phyloP scores from a whole-genome alignment of 2,113 vertebrate species.

The Cottus gobio region DNA sequence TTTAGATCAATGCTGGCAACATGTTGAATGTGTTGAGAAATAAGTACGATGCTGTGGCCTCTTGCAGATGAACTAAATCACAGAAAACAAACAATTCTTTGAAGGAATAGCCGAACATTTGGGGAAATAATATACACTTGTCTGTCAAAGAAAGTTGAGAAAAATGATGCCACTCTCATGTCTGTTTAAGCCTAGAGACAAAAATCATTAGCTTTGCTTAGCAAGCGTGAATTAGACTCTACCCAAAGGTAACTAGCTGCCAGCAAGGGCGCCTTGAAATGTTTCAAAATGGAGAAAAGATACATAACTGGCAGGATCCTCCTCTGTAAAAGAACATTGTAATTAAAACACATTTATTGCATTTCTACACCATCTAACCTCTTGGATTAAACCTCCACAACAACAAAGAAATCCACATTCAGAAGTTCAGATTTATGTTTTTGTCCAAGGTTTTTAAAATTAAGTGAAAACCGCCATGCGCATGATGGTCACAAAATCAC shows the following conservation, averaged over 20 bases:
- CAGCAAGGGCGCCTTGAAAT: neutral
- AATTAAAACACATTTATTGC: neutral
- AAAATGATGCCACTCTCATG: neutral
- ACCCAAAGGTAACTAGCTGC: neutral
- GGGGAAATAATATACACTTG: neutral
- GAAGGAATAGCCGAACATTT: neutral
- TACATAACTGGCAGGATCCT: neutral
- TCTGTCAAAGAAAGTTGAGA: neutral
- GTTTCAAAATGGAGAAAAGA: neutral
- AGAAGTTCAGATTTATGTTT: neutral
- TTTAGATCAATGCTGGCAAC: conserved; percentile 29
- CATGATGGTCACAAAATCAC: too few relatives aligned
- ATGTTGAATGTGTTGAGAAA: neutral
- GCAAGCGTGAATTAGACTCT: neutral
- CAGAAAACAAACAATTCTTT: neutral
- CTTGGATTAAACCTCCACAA: neutral
- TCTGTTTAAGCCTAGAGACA: neutral
- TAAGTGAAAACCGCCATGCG: too few relatives aligned
- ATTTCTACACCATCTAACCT: too few relatives aligned
- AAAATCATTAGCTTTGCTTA: neutral
- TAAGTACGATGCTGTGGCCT: neutral
- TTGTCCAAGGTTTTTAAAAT: neutral
- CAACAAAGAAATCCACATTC: neutral
- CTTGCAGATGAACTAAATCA: neutral
- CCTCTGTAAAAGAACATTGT: neutral